These are phyloP conservation scores for Philaenus spumarius DNA, from an alignment of 1,140 invertebrate species.

Conservation along the genomic window DNA sequence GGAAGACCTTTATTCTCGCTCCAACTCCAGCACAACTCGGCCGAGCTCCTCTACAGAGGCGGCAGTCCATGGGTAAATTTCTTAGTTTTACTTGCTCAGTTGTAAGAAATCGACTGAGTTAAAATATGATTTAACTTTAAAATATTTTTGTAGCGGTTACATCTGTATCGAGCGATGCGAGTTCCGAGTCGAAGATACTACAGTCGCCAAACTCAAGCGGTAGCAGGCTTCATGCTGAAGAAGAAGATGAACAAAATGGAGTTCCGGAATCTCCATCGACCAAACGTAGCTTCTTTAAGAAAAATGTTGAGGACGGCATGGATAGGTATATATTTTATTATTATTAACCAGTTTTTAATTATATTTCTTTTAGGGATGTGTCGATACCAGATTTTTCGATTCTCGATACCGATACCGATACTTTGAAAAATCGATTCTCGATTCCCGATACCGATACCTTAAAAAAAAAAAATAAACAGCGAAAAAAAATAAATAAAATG, in stretches of 20 bases:
- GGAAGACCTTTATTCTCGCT: constrained; percentile 69
- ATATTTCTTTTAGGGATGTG: no score
- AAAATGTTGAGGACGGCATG: constrained; percentile 86
- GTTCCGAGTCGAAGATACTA: background rate
- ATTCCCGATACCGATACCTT: no score
- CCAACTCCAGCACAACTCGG: constrained; percentile 90
- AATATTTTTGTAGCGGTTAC: background rate
- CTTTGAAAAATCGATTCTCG: no score
- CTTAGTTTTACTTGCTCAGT: no score
- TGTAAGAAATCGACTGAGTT: no score
- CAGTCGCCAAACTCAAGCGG: background rate
- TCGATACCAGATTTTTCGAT: no score
- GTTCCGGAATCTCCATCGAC: constrained; percentile 46
- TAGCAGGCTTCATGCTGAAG: background rate
- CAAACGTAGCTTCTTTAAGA: constrained; percentile 75
- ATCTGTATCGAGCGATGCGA: background rate
- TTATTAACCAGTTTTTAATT: no score
- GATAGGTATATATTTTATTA: no score
- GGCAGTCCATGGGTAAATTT: constrained; percentile 74
- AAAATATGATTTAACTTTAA: no score
- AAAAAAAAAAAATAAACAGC: no score
- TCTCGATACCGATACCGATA: no score
- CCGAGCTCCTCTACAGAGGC: constrained; percentile 74
- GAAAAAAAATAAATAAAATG: no score
- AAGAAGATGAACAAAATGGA: background rate